Percentiles rank a stretch among this genome's conserved stretches.
phyloP scores from a whole-genome alignment of 1,140 invertebrate genomes.

The Octopus sinensis region DNA sequence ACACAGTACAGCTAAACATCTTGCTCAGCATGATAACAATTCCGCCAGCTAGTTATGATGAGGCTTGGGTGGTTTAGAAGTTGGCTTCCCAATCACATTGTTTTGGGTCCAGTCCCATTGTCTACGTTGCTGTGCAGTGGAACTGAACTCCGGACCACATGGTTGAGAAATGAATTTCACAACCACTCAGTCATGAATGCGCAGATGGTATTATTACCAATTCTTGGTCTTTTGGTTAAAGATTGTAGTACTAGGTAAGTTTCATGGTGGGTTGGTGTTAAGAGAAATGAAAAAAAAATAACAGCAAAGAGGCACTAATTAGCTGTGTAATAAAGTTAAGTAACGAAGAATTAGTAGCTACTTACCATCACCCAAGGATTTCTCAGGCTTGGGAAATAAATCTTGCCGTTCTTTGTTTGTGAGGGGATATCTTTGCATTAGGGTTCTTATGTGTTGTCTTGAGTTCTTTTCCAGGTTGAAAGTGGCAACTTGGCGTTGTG shows the following conservation, averaged over 20 bases:
- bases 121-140: no score
- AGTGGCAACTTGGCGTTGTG: slow-evolving; percentile 70
- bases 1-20: no score
- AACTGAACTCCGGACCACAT: no score
- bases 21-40: no score
- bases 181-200: background rate
- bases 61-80: no score
- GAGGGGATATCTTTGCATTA: slow-evolving; percentile 70
- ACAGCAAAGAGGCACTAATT: background rate
- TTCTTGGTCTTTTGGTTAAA: background rate
- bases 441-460: slow-evolving; percentile 62
- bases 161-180: no score
- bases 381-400: slow-evolving; percentile 63
- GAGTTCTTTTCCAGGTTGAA: slow-evolving; percentile 68
- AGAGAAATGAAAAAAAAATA: background rate
- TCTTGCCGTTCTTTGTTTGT: slow-evolving; percentile 71
- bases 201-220: background rate
- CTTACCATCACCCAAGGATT: slow-evolving; percentile 18
- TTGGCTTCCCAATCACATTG: no score
- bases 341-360: background rate
- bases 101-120: no score
- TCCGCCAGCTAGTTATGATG: no score
- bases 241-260: background rate
- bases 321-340: background rate
- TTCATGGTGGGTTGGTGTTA: background rate